Conservation (phyloP, 53 echinoderm and acorn worm genomes). For the Hippasteria phrygiana region DNA sequence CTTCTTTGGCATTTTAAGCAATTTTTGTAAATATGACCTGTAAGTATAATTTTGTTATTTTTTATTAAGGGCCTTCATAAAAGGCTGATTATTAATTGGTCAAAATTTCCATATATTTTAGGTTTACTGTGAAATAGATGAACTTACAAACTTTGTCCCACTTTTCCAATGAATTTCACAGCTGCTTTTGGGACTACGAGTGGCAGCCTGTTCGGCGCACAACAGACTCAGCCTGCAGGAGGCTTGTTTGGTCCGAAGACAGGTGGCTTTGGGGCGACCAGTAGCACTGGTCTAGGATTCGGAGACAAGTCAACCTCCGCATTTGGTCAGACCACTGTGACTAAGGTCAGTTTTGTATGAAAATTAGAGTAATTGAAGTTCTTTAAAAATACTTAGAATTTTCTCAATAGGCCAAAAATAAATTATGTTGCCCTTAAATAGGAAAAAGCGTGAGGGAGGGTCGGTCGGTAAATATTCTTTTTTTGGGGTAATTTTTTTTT, state of each 20-base stretch:
- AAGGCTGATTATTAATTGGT: no score
- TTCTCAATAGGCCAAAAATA: no score
- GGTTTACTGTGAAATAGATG: no score
- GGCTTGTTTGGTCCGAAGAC: constrained; percentile 81
- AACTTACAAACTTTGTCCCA: not conserved
- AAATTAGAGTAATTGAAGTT: not conserved
- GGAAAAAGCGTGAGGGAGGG: no score
- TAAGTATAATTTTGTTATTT: no score
- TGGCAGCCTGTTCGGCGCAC: constrained; percentile 71
- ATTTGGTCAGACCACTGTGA: constrained; percentile 43
- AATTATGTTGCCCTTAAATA: no score
- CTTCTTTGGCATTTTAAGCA: no score
- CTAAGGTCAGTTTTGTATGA: constrained; percentile 7
- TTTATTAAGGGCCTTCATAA: no score
- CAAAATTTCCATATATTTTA: no score
- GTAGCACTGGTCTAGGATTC: constrained; percentile 64
- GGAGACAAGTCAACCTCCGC: constrained; percentile 67
- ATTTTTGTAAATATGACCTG: no score
- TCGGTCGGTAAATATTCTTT: no score
- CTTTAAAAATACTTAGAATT: not conserved
- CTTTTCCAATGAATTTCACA: constrained; percentile 1
- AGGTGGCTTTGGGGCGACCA: constrained; percentile 76
- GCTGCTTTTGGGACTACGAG: constrained; percentile 55
- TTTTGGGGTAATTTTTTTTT: no score
- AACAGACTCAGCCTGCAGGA: constrained; percentile 50